phyloP scores from a whole-genome alignment of 2,888 invertebrate species.

The Parnassius glacialis region DNA sequence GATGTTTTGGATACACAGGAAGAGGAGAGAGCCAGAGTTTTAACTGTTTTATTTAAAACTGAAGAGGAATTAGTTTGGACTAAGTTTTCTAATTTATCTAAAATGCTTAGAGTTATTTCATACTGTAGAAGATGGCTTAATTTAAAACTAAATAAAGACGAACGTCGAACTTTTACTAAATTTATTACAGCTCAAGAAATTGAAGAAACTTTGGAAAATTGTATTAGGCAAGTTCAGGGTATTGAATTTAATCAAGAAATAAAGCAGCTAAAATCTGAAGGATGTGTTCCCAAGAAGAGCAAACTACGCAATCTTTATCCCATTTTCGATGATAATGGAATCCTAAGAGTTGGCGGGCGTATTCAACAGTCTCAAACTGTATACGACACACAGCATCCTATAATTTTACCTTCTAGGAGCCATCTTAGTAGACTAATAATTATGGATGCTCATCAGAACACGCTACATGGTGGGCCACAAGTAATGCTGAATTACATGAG shows the following conservation, averaged over 20 bases:
- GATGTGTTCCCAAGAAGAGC: neutral
- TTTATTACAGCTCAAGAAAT: constrained; percentile 7
- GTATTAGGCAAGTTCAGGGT: neutral
- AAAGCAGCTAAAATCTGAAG: neutral
- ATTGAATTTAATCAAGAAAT: neutral
- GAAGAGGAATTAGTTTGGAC: neutral
- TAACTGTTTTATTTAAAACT: neutral
- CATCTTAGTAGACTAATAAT: neutral
- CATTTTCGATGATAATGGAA: neutral
- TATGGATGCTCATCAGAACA: too few relatives aligned
- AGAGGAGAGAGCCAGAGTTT: constrained; percentile 1
- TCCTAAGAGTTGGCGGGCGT: neutral
- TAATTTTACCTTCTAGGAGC: neutral
- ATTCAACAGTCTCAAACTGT: neutral
- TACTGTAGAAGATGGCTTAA: constrained; percentile 7
- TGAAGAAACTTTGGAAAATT: neutral
- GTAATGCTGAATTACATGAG: neutral
- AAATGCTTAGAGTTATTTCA: constrained; percentile 14
- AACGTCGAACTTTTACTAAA: constrained; percentile 1
- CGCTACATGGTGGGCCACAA: too few relatives aligned
- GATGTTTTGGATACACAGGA: neutral
- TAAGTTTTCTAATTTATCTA: constrained; percentile 11
- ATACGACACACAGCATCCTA: neutral
- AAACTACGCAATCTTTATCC: neutral
- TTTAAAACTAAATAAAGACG: constrained; percentile 14